Base-by-base conservation (phyloP, 2,888 invertebrate genomes). In the Acanthosepion esculentum region DNA sequence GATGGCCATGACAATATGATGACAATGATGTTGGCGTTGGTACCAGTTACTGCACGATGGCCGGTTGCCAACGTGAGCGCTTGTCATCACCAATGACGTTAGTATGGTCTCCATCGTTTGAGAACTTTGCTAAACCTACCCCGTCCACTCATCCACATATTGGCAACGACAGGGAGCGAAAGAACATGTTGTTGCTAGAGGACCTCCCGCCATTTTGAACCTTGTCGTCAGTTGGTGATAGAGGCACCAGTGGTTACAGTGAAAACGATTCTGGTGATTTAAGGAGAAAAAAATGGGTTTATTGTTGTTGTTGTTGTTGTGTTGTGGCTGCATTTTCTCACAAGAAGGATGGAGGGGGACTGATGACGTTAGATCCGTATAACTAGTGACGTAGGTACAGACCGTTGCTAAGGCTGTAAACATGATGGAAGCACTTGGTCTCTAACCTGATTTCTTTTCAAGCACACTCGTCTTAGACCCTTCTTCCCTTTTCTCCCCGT, bases 51-150 rank as follows among this genome's bases (percentile, higher is more conserved):
- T n/a, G n/a, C 78, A 33, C 78, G 33, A 78, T 33, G 78, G 12
- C 78, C 33, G 78, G 78, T 78, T 78, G 78, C 78, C 78, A 78
- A 78, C 78, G 78, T 33, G n/a, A 20, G n/a, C n/a, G 78, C 78
- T 78, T 33, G 78, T 78, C 78, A n/a, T 78, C 78, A 78, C 78
- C 78, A n/a, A 78, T 78, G 78, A n/a, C n/a, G 78, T 78, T n/a
- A 78, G 78, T 33, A 78, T 23, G 78, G 78, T n/a, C 78, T n/a
- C n/a, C 78, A n/a, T n/a, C 78, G 23, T 59, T 59, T 23, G 59
- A n/a, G 18, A 33, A 33, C 78, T 29, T 29, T 29, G 10, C 78
- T 29, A n/a, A n/a, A 78, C 78, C n/a, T 0, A 18, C n/a, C n/a
- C 78, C 78, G 12, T 15, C n/a, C 78, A 15, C 12, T n/a, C 78